Evolutionary conservation across 1,140 invertebrate species (phyloP).

Genomic region (Anoplophora glabripennis): DNA sequence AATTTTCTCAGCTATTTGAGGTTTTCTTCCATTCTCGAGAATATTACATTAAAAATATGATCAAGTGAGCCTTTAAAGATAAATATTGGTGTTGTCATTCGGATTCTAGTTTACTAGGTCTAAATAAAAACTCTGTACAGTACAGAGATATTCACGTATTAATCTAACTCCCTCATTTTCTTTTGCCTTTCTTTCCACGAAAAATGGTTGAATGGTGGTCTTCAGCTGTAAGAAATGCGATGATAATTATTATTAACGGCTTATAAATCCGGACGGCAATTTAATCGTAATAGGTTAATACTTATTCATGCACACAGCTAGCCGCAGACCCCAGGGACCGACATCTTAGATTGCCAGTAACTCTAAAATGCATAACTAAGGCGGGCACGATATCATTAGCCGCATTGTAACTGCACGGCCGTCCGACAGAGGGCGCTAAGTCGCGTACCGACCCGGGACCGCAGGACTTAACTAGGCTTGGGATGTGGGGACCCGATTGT

Average conservation of each 20-base stretch:
- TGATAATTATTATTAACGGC: neutral
- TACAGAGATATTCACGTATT: no score
- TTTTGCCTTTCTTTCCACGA: no score
- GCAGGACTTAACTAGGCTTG: slow-evolving; percentile 38
- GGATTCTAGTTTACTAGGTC: no score
- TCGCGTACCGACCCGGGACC: slow-evolving; percentile 16
- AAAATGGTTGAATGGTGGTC: no score
- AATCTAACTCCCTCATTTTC: no score
- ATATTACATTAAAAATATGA: no score
- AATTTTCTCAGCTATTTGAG: no score
- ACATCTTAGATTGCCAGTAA: slow-evolving; percentile 35
- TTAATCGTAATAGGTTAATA: slow-evolving; percentile 9
- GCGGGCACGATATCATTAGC: slow-evolving; percentile 31
- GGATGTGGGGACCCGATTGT: slow-evolving; percentile 37
- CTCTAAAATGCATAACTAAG: slow-evolving; percentile 41
- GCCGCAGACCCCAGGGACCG: slow-evolving; percentile 25
- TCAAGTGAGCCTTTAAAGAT: no score
- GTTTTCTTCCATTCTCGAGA: no score
- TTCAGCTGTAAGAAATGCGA: no score
- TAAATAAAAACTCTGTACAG: no score
- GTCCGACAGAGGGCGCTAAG: slow-evolving; percentile 14
- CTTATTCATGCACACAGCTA: slow-evolving; percentile 6
- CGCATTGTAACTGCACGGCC: slow-evolving; percentile 27
- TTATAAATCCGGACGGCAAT: neutral
- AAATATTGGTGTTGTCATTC: no score